Conservation (phyloP, 2,113 vertebrate species). For the Dolichallabes microphthalmus region DNA sequence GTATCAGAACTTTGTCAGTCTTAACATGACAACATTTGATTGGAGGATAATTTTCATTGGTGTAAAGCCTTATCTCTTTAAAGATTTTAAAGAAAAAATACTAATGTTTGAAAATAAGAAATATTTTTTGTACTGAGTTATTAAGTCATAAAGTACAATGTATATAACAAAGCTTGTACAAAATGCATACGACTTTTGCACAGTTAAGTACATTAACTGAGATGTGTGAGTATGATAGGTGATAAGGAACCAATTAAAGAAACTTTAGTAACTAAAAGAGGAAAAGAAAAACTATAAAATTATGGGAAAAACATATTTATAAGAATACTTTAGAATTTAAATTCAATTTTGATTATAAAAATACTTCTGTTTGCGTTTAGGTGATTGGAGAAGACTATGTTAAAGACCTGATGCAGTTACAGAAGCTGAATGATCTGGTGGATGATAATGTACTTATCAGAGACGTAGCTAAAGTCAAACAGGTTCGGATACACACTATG, state of each 20-base stretch:
- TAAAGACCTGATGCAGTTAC: slow-evolving; percentile 85
- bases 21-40: not conserved
- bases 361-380: slow-evolving; percentile 62
- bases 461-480: slow-evolving; percentile 88
- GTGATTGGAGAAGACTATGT: slow-evolving; percentile 92
- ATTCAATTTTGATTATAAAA: not conserved
- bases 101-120: too few species aligned
- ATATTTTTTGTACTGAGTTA: too few species aligned
- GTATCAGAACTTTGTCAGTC: not conserved
- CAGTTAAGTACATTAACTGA: not conserved
- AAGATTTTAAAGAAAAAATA: too few species aligned
- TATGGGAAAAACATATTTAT: not conserved
- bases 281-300: not conserved
- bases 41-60: not conserved
- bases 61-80: not conserved
- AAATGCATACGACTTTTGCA: too few species aligned
- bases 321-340: not conserved
- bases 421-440: slow-evolving; percentile 77
- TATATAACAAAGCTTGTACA: too few species aligned
- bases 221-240: not conserved
- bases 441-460: slow-evolving; percentile 80
- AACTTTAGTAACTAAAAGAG: not conserved
- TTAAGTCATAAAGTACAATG: too few species aligned
- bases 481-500: slow-evolving; percentile 72
- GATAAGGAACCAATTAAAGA: not conserved